These are phyloP conservation scores for Illadopsis cleaveri DNA, from an alignment of 2,113 vertebrate species.

Conservation along the genomic window DNA sequence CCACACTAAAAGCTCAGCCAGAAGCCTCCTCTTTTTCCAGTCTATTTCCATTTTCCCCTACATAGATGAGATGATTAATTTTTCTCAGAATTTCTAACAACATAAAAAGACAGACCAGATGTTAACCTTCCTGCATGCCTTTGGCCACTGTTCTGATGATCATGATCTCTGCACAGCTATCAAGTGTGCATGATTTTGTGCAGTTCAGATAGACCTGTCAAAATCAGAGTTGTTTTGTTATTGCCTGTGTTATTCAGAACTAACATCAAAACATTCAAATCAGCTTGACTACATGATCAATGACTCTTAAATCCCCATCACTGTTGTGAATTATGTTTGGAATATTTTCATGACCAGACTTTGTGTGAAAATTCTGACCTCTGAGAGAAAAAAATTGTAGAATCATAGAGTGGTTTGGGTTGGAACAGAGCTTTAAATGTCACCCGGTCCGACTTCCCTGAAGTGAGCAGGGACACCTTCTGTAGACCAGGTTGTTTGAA, in stretches of 20 bases:
- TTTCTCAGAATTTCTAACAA: background rate
- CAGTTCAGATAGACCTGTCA: background rate
- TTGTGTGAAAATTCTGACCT: background rate
- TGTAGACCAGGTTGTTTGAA: background rate
- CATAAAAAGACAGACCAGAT: background rate
- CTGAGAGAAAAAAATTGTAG: background rate
- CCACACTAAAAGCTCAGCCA: background rate
- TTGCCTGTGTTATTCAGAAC: background rate
- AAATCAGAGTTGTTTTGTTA: background rate
- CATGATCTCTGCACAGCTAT: background rate
- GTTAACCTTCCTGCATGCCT: background rate
- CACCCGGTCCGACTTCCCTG: background rate
- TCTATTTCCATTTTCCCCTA: background rate
- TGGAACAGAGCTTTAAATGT: background rate
- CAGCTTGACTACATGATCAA: background rate
- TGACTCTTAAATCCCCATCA: background rate
- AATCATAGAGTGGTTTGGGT: background rate
- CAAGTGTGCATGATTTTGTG: background rate
- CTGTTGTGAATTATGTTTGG: background rate
- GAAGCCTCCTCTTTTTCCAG: background rate
- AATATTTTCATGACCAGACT: background rate
- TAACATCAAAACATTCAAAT: background rate
- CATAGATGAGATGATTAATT: background rate
- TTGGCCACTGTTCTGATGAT: background rate
- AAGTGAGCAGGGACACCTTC: background rate